Conservation (phyloP, 2,113 vertebrate species). For the crab-eating macaque (Macaca fascicularis) region T2T-MFA8v1.1 NC_088394.1:72336501-72337000, state of each 20-base stretch:
- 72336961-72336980: neutral
- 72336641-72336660: constrained; percentile 35
- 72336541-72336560: neutral
- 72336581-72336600: constrained; percentile 44
- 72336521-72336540: neutral
- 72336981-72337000: neutral
- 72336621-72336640: constrained; percentile 7
- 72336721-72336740: neutral
- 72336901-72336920: neutral
- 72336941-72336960: neutral
- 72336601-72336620: neutral
- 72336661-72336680: neutral
- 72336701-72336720: neutral
- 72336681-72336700: neutral
- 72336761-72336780: neutral
- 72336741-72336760: neutral
- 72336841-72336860: neutral
- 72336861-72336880: neutral
- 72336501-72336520: neutral
- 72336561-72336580: neutral
- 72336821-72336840: neutral
- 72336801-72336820: neutral
- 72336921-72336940: neutral
- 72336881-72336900: neutral
- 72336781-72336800: neutral